Evolutionary conservation across 2,113 vertebrate genomes (phyloP), one percentile per base, ranked within the genome.

Genomic region (Tringa solitaria): DNA sequence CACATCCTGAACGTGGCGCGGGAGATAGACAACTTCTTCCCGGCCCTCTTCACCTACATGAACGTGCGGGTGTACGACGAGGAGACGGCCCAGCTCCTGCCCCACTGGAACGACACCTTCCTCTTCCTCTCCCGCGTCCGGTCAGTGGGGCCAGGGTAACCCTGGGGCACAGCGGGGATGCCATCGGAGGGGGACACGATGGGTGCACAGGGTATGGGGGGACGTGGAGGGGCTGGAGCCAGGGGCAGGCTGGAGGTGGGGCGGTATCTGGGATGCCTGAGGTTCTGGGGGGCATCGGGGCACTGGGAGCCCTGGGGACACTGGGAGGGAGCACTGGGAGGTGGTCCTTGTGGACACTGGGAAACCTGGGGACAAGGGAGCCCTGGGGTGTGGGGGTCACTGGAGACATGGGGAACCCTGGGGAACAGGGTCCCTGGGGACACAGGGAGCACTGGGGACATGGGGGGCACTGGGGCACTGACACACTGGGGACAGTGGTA

Each of bases 11-110:
- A 99, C 21, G 98, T 99, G 95, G 99, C 99, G 0, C 98, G 98
- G 75, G 99, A 99, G 98, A 99, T 99, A 2, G 99, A 99, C 97
- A 99, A 99, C 98, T 99, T 99, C 96, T 99, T 98, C 97, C 99
- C 99, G 0, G 99, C 99, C 4, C 98, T 98, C 43, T 99, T 99
- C 97, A 98, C 90, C 12, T 99, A 99, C 94, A 98, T 99, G 98
- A 99, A 99, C 5, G 98, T 99, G 94, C 97, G 99, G 45, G 98
- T 99, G 61, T 99, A 99, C 8, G 99, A 99, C 7, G 99, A 99
- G 89, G 99, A 99, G 91, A 84, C 97, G 0, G 99, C 99, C 0
- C 98, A 99, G 96, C 98, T 99, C 78, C 98, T 99, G 59, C 89
- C 98, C 8, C 97, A 99, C 96, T 99, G 99, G 99, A 98, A 99